Percentiles rank a stretch among this genome's conserved stretches.
phyloP scores from a whole-genome alignment of 2,113 vertebrate species.

The Rhabdornis inornatus region DNA sequence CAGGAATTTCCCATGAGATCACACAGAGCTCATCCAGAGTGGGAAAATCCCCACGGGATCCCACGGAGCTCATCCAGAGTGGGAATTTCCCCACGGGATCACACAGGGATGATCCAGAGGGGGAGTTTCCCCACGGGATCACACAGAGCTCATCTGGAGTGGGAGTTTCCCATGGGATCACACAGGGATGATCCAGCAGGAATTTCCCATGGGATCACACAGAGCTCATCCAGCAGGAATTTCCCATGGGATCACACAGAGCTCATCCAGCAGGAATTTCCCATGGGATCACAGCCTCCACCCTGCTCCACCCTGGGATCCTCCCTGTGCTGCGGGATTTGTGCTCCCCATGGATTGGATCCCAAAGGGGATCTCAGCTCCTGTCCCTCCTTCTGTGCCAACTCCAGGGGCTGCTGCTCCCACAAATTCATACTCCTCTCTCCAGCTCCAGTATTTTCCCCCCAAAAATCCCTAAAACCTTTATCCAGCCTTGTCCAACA shows the following conservation, averaged over 20 bases:
- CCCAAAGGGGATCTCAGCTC: background rate
- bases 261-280: rapidly evolving
- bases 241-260: background rate
- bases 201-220: background rate
- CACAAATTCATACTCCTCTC: background rate
- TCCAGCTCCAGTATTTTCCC: background rate
- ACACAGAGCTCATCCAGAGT: no score
- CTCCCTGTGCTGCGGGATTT: background rate
- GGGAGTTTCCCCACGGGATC: background rate
- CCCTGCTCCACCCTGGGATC: rapidly evolving
- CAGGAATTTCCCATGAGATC: background rate
- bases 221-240: rapidly evolving
- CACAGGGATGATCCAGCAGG: rapidly evolving
- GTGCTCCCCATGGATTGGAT: background rate
- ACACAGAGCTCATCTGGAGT: background rate
- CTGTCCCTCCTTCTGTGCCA: background rate
- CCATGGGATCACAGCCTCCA: background rate
- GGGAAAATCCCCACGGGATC: background rate
- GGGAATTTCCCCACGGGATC: background rate
- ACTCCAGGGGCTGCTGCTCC: background rate
- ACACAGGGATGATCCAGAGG: no score
- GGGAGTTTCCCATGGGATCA: background rate
- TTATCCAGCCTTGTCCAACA: background rate
- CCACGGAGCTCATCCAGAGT: rapidly evolving
- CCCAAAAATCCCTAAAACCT: background rate